Conservation (phyloP, 1,140 invertebrate species). For the Eufriesea mexicana region DNA sequence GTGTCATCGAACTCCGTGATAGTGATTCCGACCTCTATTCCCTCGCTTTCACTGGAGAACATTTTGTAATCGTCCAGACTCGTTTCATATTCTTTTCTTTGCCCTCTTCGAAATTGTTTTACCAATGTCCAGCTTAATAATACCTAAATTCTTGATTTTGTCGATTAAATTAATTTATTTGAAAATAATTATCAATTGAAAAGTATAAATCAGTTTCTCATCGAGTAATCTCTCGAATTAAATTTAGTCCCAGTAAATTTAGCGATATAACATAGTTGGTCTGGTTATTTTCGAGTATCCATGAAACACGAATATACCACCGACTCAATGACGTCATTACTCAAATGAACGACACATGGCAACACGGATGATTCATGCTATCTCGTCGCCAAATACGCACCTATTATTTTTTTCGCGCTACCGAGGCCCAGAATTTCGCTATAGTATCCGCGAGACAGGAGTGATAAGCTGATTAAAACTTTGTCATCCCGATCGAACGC, state of each 20-base stretch:
- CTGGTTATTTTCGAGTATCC: background rate
- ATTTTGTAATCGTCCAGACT: too few relatives aligned
- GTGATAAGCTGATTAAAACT: conserved; percentile 13
- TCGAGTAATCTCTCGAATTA: background rate
- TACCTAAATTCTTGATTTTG: background rate
- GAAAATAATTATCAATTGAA: background rate
- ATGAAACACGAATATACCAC: background rate
- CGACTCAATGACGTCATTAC: background rate
- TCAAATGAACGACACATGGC: background rate
- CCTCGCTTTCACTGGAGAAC: conserved; percentile 39
- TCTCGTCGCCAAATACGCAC: background rate
- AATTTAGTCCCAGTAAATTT: background rate
- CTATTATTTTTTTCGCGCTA: background rate
- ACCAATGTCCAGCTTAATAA: too few relatives aligned
- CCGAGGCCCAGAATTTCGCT: background rate
- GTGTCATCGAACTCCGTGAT: conserved; percentile 57
- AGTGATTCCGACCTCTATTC: conserved; percentile 46
- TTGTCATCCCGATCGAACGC: background rate
- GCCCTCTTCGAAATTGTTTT: too few relatives aligned
- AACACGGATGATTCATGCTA: background rate
- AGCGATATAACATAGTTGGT: background rate
- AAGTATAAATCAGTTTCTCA: background rate
- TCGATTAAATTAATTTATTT: background rate
- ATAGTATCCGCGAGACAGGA: background rate
- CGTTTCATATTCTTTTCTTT: background rate